Evolutionary conservation across 2,797 vertebrate species (phyloP), one percentile per base, ranked within the genome.

Genomic region (Coranthus polyacanthus): DNA sequence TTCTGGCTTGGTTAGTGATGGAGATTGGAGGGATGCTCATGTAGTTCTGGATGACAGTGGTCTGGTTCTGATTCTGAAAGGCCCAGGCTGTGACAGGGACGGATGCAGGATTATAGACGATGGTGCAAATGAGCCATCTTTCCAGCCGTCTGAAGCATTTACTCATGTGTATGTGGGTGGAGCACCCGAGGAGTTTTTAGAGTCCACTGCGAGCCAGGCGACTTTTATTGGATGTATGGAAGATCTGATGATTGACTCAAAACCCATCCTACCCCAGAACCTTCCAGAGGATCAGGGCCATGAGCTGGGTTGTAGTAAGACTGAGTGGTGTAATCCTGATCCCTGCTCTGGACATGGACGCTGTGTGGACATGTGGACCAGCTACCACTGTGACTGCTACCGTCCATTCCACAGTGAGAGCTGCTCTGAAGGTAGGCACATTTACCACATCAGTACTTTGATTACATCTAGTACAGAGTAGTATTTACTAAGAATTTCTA

Each of bases 351-450:
- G 94, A 0, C 87, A 91, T 0, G 97, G 96, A 21, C 75, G 18
- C 15, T 99, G 97, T 0, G 74, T 95, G 42, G 97, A 99, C 81
- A 92, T 96, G n/a, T 99, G 97, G 97, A 94, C 91, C 45, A 90
- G 85, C 78, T 96, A 94, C 74, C 88, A 11, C 9, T 99, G 97
- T 0, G 86, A 94, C 85, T 99, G 97, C 55, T 56, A 88, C 11
- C 93, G 96, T 58, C 97, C 97, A 2, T 96, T 95, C 0, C 68
- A 91, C 1, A 92, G 96, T 10, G 83, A 91, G 12, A 91, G 82
- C 0, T 99, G 97, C 63, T 84, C 79, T 0, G 71, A 95, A 0
- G 97, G 97, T 98, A 86, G 92, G 92, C 17, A 18, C 49, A 1
- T 21, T 72, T 36, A 39, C 34, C 4, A 29, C 9, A 17, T n/a